Evolutionary conservation across 2,888 invertebrate genomes (phyloP), one percentile per base, ranked within the genome.

Genomic region (Macrophya alboannulata): DNA sequence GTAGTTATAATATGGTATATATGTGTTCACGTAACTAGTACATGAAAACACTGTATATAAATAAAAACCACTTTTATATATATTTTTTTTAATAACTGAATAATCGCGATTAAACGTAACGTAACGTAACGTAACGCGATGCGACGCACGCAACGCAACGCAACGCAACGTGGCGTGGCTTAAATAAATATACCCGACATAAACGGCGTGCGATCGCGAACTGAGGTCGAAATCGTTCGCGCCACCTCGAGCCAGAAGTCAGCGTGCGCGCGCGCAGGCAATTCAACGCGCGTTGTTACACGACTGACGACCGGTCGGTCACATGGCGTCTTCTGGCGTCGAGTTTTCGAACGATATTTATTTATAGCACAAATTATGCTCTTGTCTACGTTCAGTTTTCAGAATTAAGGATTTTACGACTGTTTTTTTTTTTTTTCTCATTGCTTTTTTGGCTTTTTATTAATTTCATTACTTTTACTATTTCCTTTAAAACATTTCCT

Each of bases 271-370:
- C 62, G 62, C 62, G 21, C 62, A 62, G 10, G 62, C 21, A 21
- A 55, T 15, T 12, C 25, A 25, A 0, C 9, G 62, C 4, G 1
- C 62, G 10, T 10, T 25, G 62, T 10, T 62, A 12, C 10, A 62
- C 62, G 8, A 12, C 25, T 9, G 10, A 25, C 62, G 12, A 12
- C 10, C n/a, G n/a, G n/a, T n/a, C n/a, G 10, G 81, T 81, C 21
- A 55, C 40, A 81, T 62, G 81, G 62, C 81, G 81, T 81, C 81
- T 81, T 81, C 81, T 81, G 81, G 81, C 81, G 81, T 62, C 81
- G 81, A 81, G 31, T 62, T 81, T 81, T 25, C 59, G 81, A 81
- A 81, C 81, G 59, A 81, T 17, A 81, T 81, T 81, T 81, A 81
- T 81, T 81, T 81, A 81, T 81, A 81, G 62, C n/a, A 77, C 17